Conservation (phyloP, 2,797 vertebrate genomes). For the Ctenopoma multispine region DNA sequence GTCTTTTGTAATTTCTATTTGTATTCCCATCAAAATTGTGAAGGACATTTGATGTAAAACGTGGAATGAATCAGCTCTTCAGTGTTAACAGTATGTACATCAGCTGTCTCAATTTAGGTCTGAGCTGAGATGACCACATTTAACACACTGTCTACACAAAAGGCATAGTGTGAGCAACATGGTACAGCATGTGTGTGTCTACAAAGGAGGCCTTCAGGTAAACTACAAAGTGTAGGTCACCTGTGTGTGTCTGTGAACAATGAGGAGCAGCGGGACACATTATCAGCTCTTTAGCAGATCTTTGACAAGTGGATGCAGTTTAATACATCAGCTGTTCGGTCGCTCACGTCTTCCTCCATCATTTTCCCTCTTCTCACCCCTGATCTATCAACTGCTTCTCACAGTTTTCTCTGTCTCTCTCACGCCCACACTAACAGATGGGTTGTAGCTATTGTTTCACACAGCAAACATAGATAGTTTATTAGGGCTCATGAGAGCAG, state of each 20-base stretch:
- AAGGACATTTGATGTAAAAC: conserved; percentile 7
- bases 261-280: conserved; percentile 16
- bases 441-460: conserved; percentile 55
- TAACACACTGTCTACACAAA: too few relatives aligned
- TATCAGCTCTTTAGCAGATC: conserved; percentile 24
- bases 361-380: conserved; percentile 17
- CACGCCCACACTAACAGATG: conserved; percentile 60
- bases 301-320: conserved; percentile 22
- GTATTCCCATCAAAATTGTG: conserved; percentile 1
- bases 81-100: background rate
- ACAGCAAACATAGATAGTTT: conserved; percentile 34
- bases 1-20: background rate
- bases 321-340: conserved; percentile 29
- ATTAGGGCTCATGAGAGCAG: conserved; percentile 34
- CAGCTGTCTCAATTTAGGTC: background rate
- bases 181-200: too few relatives aligned
- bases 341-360: conserved; percentile 16
- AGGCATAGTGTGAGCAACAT: too few relatives aligned
- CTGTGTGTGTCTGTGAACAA: background rate
- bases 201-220: too few relatives aligned
- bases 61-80: background rate
- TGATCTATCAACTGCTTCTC: conserved; percentile 17
- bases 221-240: background rate
- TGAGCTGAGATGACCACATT: background rate
- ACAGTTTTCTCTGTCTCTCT: conserved; percentile 41